Percentiles rank a stretch among this genome's conserved stretches.
phyloP scores from a whole-genome alignment of 2,888 invertebrate species.

The Hemaris fuciformis region DNA sequence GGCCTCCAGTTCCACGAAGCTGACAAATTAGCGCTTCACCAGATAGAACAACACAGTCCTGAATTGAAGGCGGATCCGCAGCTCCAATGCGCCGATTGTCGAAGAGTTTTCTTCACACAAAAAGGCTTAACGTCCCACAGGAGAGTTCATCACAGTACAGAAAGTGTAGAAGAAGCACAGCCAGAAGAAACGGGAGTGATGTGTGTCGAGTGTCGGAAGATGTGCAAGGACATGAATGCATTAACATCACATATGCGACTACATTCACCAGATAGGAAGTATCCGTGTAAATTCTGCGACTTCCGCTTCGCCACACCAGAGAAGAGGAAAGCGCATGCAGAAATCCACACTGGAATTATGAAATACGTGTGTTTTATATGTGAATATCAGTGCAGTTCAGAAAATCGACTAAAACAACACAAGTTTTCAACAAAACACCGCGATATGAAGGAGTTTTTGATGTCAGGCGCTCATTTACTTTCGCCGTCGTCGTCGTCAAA shows the following conservation, averaged over 20 bases:
- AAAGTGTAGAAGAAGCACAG: conserved; percentile 47
- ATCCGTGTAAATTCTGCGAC: conserved; percentile 73
- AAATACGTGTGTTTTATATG: conserved; percentile 76
- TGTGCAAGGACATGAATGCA: conserved; percentile 65
- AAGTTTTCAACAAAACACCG: conserved; percentile 65
- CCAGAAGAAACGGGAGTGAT: conserved; percentile 55
- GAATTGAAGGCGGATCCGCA: conserved; percentile 59
- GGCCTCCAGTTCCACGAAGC: conserved; percentile 68
- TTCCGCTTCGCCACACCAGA: conserved; percentile 70
- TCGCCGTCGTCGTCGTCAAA: conserved; percentile 48
- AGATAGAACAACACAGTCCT: conserved; percentile 63
- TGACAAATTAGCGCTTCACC: conserved; percentile 67
- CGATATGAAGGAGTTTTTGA: conserved; percentile 65
- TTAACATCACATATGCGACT: conserved; percentile 67
- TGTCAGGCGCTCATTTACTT: conserved; percentile 55
- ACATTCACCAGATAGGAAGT: conserved; percentile 67
- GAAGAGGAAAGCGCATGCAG: conserved; percentile 63
- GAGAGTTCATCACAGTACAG: conserved; percentile 62
- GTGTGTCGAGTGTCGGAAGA: conserved; percentile 71
- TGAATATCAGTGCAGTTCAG: conserved; percentile 72
- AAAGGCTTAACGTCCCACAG: conserved; percentile 68
- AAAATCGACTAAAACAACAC: conserved; percentile 65
- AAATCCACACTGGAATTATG: conserved; percentile 73
- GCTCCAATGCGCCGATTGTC: conserved; percentile 67
- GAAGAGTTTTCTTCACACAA: conserved; percentile 65